These are phyloP conservation scores for Phrynocephalus versicolor DNA, from an alignment of 2,113 vertebrate species.

Conservation along the genomic window DNA sequence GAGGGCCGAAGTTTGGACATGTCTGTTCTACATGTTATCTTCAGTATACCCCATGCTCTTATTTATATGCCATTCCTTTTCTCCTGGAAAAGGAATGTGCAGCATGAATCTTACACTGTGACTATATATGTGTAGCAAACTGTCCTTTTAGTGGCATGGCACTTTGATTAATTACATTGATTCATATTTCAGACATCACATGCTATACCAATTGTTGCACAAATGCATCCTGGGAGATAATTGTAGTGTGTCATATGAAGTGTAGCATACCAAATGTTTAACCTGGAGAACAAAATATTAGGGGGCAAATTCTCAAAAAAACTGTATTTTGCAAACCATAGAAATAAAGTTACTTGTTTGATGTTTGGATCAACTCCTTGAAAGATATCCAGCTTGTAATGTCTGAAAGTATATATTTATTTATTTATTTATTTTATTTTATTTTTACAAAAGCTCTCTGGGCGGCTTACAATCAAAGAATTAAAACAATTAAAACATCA, in stretches of 20 bases:
- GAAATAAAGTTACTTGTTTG: background rate
- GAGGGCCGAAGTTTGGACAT: too few species aligned
- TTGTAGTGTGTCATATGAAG: background rate
- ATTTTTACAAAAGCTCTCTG: too few species aligned
- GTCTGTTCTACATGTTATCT: too few species aligned
- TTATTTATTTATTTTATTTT: background rate
- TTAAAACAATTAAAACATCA: too few species aligned
- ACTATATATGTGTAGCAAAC: background rate
- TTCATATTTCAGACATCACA: background rate
- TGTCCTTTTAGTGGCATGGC: background rate
- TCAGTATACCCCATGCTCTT: background rate
- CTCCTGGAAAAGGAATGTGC: background rate
- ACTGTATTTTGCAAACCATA: background rate
- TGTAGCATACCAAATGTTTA: background rate
- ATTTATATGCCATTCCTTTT: background rate
- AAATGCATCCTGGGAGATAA: background rate
- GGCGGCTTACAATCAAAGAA: too few species aligned
- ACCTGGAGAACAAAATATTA: slow-evolving; percentile 1
- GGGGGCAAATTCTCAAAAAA: background rate
- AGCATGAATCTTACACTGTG: background rate
- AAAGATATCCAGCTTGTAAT: too few species aligned
- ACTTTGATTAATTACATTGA: background rate
- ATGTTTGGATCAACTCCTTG: too few species aligned
- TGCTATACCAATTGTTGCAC: background rate
- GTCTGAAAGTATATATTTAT: background rate